Evolutionary conservation across 2,888 invertebrate species (phyloP).

Genomic region (Sceliomorpha sp.): DNA sequence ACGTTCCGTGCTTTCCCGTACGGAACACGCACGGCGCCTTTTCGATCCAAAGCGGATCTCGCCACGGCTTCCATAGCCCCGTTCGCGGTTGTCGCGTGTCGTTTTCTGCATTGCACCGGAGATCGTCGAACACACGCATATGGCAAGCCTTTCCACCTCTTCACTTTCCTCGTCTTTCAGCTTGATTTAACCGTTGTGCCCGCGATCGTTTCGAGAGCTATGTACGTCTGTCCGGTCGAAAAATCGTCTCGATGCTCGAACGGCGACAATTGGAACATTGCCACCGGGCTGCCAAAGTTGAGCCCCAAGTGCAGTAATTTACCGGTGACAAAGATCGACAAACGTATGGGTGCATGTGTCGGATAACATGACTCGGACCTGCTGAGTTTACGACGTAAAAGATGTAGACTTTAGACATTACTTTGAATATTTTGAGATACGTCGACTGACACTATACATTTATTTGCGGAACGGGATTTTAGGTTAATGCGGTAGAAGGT

Average conservation of each 20-base stretch:
- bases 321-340: constrained; percentile 27
- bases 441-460: no score
- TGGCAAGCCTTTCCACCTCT: constrained; percentile 7
- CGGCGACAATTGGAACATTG: constrained; percentile 60
- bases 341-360: constrained; percentile 11
- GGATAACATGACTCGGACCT: constrained; percentile 3
- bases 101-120: constrained; percentile 2
- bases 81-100: no score
- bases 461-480: no score
- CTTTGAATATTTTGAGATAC: background rate
- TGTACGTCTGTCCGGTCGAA: constrained; percentile 29
- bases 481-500: no score
- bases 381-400: background rate
- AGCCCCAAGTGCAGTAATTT: constrained; percentile 38
- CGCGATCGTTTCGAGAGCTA: constrained; percentile 19
- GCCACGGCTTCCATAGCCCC: no score
- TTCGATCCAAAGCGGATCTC: no score
- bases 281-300: constrained; percentile 59
- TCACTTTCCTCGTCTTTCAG: constrained; percentile 34
- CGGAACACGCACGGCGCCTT: no score
- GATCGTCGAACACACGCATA: background rate
- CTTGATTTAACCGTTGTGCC: constrained; percentile 54
- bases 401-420: background rate
- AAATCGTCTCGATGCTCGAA: constrained; percentile 39
- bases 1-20: no score